Evolutionary conservation across 2,888 invertebrate species (phyloP).

Genomic region (Pollenia amentaria): DNA sequence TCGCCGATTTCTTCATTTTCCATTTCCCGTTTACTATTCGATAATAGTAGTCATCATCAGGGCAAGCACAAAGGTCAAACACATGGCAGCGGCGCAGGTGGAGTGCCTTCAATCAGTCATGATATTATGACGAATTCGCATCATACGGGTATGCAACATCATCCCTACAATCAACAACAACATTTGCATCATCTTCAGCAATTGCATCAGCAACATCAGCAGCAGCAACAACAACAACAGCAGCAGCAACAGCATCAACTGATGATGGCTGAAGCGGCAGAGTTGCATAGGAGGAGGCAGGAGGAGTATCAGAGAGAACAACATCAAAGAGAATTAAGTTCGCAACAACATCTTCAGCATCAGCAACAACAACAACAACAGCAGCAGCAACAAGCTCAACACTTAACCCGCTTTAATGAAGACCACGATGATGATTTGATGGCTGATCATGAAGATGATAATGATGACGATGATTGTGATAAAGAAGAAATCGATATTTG

Average conservation of each 20-base stretch:
- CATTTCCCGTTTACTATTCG: constrained; percentile 83
- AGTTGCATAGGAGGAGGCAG: constrained; percentile 75
- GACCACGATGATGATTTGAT: constrained; percentile 75
- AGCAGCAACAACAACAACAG: constrained; percentile 76
- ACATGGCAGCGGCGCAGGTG: constrained; percentile 70
- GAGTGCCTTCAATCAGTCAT: constrained; percentile 58
- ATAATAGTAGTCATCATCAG: constrained; percentile 78
- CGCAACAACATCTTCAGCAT: constrained; percentile 71
- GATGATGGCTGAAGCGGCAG: constrained; percentile 75
- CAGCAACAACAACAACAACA: constrained; percentile 70
- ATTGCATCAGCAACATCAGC: constrained; percentile 78
- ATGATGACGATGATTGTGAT: constrained; percentile 78
- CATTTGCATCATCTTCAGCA: constrained; percentile 81
- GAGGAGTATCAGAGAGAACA: constrained; percentile 75
- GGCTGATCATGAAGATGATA: constrained; percentile 76
- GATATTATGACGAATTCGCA: constrained; percentile 72
- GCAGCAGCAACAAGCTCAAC: constrained; percentile 65
- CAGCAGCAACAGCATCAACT: constrained; percentile 77
- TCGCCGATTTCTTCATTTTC: constrained; percentile 85
- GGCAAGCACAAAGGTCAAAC: constrained; percentile 65
- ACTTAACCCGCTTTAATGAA: constrained; percentile 68
- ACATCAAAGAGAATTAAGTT: constrained; percentile 69
- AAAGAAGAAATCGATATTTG: constrained; percentile 81
- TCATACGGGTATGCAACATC: constrained; percentile 76
- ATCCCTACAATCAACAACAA: constrained; percentile 82